Evolutionary conservation across 1,140 invertebrate genomes (phyloP), one percentile per base, ranked within the genome.

Genomic region (Nymphalis io): DNA sequence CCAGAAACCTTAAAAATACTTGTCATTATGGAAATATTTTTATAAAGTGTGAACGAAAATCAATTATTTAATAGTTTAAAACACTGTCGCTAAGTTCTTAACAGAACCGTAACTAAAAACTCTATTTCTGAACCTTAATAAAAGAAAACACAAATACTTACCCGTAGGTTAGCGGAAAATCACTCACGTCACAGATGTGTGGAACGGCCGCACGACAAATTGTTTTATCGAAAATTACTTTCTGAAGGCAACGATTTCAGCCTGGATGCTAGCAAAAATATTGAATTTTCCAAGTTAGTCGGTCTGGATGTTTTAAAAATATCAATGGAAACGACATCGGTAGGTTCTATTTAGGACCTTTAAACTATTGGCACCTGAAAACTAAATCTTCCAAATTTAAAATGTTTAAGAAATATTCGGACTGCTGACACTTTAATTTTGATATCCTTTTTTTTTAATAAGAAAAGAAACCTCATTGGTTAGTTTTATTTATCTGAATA

Each of bases 191-290:
- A 69, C 75, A 76, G 75, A 76, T 76, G 75, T 74, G 65, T 60
- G 62, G 70, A 72, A 76, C 75, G 72, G 72, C 58, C 69, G 61
- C 38, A 63, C 72, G 72, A 76, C 75, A 76, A 74, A 76, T 76
- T 76, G 75, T 76, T 76, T 71, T 76, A 74, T 76, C 75, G 75
- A 76, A 76, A 69, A 76, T 76, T 76, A 69, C 72, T 76, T 74
- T 74, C 75, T 62, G 68, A 58, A 71, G 63, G 70, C 63, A 62
- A 65, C 57, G 23, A 13, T 64, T 55, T 40, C 48, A 48, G 46
- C 48, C 27, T 38, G 21, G 61, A 18, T 39, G 48, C 46, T 20
- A 13, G 61, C 11, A 23, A 20, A 64, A 64, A 64, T 64, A 64
- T 53, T 63, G 33, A 38, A 63, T 63, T 63, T 48, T 62, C 44